Evolutionary conservation across 1,140 invertebrate species (phyloP), one percentile per base, ranked within the genome.

Genomic region (Ladona fulva): DNA sequence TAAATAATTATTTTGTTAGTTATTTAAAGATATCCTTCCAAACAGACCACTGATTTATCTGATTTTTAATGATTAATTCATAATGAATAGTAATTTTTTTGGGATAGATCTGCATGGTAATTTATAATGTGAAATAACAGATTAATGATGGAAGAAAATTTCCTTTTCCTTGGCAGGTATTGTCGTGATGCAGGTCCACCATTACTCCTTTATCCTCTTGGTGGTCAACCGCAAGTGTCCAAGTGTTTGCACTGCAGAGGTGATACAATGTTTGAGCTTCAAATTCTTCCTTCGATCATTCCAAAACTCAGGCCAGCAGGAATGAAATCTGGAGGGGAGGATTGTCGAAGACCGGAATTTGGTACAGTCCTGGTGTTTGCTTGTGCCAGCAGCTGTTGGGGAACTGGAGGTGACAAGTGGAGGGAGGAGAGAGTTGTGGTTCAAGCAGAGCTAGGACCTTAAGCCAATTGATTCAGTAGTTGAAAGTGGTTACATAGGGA

Each of bases 361-460:
- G 92, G 94, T 11, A 94, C 92, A 37, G 90, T 94, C 11, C 84
- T 94, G 42, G 84, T 96, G 24, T 95, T 91, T 81, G 93, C 94
- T 1, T 96, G 94, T 83, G 84, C 88, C n/a, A 88, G 89, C 80
- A 95, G 92, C 83, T 96, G 94, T 84, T 96, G 94, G 94, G 89
- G 89, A 74, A 84, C 88, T 6, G 88, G 88, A 12, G 52, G 52
- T 16, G 91, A 93, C 80, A 22, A 66, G n/a, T 87, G 89, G 79
- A 88, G 91, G 78, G 88, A 91, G 80, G 94, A 96, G 85, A 86
- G 87, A 78, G 88, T 94, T 59, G 83, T 95, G 79, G 89, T 95
- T 80, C 94, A 95, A 86, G 87, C 89, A 10, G 94, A 96, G 85
- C 52, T 6, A 22, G 42, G 42, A 24, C 24, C 24, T 77, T 25